A percentile compares a stretch with the other conserved stretches of the same genome.
phyloP scores from a whole-genome alignment of 2,888 invertebrate species.

The Habroteleia sp. region DNA sequence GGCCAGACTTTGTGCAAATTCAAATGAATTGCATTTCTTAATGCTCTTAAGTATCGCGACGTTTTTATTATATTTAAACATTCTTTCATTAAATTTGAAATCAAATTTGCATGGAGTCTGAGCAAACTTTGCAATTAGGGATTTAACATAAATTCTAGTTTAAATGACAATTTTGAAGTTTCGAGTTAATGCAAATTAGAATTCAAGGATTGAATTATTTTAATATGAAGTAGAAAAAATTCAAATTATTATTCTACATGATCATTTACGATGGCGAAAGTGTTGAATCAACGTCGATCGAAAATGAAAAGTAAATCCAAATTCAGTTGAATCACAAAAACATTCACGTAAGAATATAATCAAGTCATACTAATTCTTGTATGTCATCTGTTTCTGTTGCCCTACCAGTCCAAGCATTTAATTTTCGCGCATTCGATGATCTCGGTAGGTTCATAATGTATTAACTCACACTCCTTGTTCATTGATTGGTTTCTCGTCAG shows the following conservation, averaged over 20 bases:
- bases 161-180: too few species aligned
- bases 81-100: too few species aligned
- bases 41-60: too few species aligned
- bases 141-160: too few species aligned
- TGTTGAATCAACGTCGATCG: neutral
- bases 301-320: slow-evolving; percentile 5
- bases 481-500: slow-evolving; percentile 52
- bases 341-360: slow-evolving; percentile 30
- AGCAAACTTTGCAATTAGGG: slow-evolving; percentile 1
- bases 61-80: too few species aligned
- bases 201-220: neutral
- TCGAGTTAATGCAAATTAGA: too few species aligned
- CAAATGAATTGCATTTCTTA: too few species aligned
- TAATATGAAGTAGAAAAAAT: too few species aligned
- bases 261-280: neutral
- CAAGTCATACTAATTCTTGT: slow-evolving; percentile 77
- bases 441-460: slow-evolving; percentile 83
- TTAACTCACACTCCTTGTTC: slow-evolving; percentile 73
- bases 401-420: slow-evolving; percentile 84
- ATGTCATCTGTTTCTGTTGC: slow-evolving; percentile 80
- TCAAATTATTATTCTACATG: neutral
- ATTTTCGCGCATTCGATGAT: slow-evolving; percentile 84
- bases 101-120: slow-evolving; percentile 1
- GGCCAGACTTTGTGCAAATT: too few species aligned
- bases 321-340: slow-evolving; percentile 12